Percentiles rank a stretch among this genome's conserved stretches.
phyloP scores from a whole-genome alignment of 2,113 vertebrate genomes.

The Pogona vitticeps region DNA sequence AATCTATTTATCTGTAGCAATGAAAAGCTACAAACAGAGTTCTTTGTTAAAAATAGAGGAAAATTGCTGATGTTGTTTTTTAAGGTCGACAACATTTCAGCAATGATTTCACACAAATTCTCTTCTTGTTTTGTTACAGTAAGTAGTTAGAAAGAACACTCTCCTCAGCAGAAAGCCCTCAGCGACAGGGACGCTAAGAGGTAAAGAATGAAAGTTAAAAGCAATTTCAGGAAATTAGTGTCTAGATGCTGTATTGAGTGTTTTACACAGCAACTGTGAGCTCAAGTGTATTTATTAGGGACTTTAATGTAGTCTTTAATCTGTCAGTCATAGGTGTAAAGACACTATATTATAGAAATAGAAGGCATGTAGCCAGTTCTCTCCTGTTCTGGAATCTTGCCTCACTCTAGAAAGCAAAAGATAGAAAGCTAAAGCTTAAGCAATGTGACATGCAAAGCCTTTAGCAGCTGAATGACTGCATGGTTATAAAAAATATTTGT shows the following conservation, averaged over 20 bases:
- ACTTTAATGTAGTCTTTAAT: not conserved
- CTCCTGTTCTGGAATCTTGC: fast-evolving
- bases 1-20: slow-evolving; percentile 24
- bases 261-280: fast-evolving
- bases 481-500: not conserved
- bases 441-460: not conserved
- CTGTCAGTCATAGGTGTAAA: not conserved
- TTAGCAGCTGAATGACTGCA: not conserved
- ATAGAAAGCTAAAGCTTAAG: not conserved
- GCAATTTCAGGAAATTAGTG: not conserved
- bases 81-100: slow-evolving; percentile 13
- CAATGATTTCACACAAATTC: not conserved
- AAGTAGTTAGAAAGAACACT: fast-evolving
- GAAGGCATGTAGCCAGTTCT: fast-evolving
- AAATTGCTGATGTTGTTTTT: slow-evolving; percentile 30
- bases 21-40: slow-evolving; percentile 23
- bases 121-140: not conserved
- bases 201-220: not conserved
- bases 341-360: not conserved
- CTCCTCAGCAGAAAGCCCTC: not conserved
- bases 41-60: slow-evolving; percentile 42
- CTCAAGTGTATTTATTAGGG: not conserved
- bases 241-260: not conserved
- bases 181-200: slow-evolving; percentile 3
- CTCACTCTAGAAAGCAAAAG: not conserved